Percentiles rank a stretch among this genome's conserved stretches.
Evolutionary conservation across 2,113 vertebrate genomes (phyloP).

Genomic region (Pseudopipra pipra): DNA sequence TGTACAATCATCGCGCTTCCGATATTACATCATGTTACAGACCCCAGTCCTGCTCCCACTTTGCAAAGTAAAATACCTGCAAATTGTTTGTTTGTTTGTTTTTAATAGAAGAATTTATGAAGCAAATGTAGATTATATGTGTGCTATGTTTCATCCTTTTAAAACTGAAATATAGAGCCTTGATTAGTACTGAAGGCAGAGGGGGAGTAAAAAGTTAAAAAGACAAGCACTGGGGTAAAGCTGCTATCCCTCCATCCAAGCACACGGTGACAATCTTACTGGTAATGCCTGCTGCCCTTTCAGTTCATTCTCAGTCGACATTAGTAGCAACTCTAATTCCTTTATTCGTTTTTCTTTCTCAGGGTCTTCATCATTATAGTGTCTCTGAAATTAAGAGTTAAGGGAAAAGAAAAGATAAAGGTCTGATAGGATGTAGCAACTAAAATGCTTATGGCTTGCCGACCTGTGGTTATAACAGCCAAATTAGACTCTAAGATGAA

Average conservation of each 20-base stretch:
- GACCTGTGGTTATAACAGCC: conserved; percentile 36
- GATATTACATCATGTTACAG: background rate
- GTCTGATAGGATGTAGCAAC: conserved; percentile 56
- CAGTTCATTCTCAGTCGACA: conserved; percentile 98
- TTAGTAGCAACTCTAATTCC: conserved; percentile 97
- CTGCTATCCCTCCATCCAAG: conserved; percentile 68
- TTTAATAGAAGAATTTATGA: background rate
- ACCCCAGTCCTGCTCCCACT: conserved; percentile 3
- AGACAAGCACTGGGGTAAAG: conserved; percentile 63
- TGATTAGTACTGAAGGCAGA: conserved; percentile 40
- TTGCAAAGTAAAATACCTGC: background rate
- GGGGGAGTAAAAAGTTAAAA: conserved; percentile 51
- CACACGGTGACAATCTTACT: conserved; percentile 79
- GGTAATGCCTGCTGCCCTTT: conserved; percentile 91
- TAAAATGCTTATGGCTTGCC: conserved; percentile 27
- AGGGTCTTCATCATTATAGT: conserved; percentile 98
- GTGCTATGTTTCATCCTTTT: conserved; percentile 57
- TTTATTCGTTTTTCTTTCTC: conserved; percentile 99
- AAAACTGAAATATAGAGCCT: conserved; percentile 54
- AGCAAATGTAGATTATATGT: background rate
- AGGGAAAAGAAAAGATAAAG: conserved; percentile 65
- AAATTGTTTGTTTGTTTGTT: background rate
- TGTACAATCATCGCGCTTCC: background rate
- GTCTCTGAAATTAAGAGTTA: conserved; percentile 85
- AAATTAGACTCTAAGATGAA: conserved; percentile 10